These are phyloP conservation scores for Rhinichthys klamathensis DNA, from an alignment of 2,113 vertebrate genomes.

Conservation along the genomic window DNA sequence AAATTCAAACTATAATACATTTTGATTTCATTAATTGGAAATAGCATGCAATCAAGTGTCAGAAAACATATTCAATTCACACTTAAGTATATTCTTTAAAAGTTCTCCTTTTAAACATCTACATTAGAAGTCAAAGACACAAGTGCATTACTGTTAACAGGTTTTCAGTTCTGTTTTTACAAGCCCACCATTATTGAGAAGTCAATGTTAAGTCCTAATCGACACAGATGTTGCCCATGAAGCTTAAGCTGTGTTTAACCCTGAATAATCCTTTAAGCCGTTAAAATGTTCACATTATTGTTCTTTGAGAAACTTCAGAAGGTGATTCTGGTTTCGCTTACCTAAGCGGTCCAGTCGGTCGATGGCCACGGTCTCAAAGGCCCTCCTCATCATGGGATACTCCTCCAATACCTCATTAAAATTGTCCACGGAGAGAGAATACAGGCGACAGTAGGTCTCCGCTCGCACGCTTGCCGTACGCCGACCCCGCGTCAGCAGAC, in stretches of 20 bases:
- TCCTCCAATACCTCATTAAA: constrained; percentile 98
- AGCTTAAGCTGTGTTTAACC: background rate
- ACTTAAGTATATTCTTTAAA: no score
- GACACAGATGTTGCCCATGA: background rate
- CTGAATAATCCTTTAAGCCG: background rate
- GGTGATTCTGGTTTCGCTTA: constrained; percentile 61
- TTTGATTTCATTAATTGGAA: no score
- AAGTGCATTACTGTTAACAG: background rate
- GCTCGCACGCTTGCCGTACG: constrained; percentile 93
- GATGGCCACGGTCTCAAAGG: constrained; percentile 96
- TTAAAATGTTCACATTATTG: background rate
- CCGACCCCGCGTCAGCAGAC: constrained; percentile 90
- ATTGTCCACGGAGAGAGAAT: constrained; percentile 93
- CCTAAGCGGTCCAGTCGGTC: constrained; percentile 95
- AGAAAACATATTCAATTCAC: no score
- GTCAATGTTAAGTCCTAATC: background rate
- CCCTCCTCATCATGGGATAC: constrained; percentile 97
- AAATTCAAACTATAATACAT: no score
- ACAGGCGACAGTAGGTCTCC: constrained; percentile 95
- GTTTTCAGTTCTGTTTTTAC: background rate
- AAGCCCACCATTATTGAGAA: background rate
- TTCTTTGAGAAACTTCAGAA: constrained; percentile 9
- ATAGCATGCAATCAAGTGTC: no score
- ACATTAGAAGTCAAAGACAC: background rate
- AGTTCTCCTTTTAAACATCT: background rate